These are phyloP conservation scores for Cyclophora punctaria DNA, from an alignment of 2,888 invertebrate genomes.

Conservation along the genomic window DNA sequence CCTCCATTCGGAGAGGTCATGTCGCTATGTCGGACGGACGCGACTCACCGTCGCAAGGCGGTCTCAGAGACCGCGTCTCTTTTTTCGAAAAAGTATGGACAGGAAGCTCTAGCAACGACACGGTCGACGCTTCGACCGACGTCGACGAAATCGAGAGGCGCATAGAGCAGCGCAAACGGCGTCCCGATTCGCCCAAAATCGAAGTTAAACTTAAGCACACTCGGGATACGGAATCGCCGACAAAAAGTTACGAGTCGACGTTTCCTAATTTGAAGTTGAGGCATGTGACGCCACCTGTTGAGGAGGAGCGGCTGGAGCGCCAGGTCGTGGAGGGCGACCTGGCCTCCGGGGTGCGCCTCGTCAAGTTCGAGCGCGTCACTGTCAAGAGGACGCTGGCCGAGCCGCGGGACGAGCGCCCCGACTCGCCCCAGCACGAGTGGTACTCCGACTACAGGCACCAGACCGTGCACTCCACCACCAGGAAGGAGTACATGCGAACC, in stretches of 20 bases:
- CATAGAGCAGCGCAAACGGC: constrained; percentile 73
- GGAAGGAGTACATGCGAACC: constrained; percentile 83
- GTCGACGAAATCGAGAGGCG: constrained; percentile 77
- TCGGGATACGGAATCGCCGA: constrained; percentile 65
- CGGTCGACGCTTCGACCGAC: constrained; percentile 63
- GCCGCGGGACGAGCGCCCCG: constrained; percentile 54
- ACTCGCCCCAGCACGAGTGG: constrained; percentile 67
- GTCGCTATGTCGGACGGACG: constrained; percentile 70
- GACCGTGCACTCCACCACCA: constrained; percentile 78
- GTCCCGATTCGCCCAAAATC: constrained; percentile 72
- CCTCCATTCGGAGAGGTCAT: constrained; percentile 66
- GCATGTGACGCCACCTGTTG: constrained; percentile 53
- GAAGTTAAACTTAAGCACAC: constrained; percentile 78
- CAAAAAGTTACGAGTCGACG: constrained; percentile 50
- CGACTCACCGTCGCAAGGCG: constrained; percentile 68
- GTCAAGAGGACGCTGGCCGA: constrained; percentile 78
- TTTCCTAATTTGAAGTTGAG: constrained; percentile 65
- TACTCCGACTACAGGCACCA: constrained; percentile 66
- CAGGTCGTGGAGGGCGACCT: constrained; percentile 79
- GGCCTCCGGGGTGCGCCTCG: constrained; percentile 76
- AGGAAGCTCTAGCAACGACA: constrained; percentile 61
- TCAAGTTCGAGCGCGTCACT: constrained; percentile 82
- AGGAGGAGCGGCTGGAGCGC: constrained; percentile 46
- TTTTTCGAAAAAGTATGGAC: constrained; percentile 89
- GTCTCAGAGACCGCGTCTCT: constrained; percentile 82